A percentile compares a stretch with the other conserved stretches of the same genome.
Conservation (phyloP, 35 echinoderm and acorn worm species). For the Lytechinus pictus region DNA sequence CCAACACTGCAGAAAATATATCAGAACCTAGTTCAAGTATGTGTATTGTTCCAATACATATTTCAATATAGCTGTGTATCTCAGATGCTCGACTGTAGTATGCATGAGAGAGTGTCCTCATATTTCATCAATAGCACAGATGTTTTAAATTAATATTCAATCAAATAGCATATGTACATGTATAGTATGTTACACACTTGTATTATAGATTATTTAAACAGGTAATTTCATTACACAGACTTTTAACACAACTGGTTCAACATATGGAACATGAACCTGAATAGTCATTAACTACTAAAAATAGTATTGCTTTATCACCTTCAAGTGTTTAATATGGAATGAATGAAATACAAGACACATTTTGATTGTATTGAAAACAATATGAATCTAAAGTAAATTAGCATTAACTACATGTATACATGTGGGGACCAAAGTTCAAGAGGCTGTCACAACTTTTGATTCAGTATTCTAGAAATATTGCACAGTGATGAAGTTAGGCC, state of each 20-base stretch:
- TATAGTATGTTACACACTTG: too few species aligned
- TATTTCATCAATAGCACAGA: background rate
- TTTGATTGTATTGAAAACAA: too few species aligned
- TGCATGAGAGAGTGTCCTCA: background rate
- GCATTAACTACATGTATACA: too few species aligned
- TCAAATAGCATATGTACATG: background rate
- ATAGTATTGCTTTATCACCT: background rate
- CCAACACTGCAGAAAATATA: too few species aligned
- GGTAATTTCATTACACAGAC: background rate
- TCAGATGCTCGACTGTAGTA: background rate
- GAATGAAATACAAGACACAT: too few species aligned
- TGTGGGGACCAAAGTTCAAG: too few species aligned
- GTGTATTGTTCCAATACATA: background rate
- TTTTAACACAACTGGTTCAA: background rate
- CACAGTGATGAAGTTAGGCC: too few species aligned
- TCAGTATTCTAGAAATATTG: too few species aligned
- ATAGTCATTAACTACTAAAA: background rate
- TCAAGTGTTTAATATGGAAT: too few species aligned
- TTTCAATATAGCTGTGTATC: background rate
- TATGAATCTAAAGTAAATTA: too few species aligned
- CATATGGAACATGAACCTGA: background rate
- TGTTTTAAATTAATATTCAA: background rate
- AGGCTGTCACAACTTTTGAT: too few species aligned
- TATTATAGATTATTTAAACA: too few species aligned
- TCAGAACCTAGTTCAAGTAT: background rate